A percentile compares a stretch with the other conserved stretches of the same genome.
Evolutionary conservation across 2,113 vertebrate genomes (phyloP).

Genomic region (Lucifuga dentata): DNA sequence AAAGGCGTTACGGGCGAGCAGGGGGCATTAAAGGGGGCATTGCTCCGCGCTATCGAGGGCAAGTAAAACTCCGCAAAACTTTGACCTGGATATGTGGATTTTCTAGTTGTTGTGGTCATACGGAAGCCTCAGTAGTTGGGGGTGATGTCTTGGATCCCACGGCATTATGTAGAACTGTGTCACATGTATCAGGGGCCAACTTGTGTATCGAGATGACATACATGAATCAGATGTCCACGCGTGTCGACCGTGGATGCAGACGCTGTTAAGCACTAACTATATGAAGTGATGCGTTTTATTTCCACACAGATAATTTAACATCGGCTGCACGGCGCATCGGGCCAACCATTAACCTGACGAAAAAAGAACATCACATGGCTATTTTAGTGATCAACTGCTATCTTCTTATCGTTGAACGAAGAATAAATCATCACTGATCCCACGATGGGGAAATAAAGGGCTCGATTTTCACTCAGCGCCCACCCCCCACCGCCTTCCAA

Average conservation of each 20-base stretch:
- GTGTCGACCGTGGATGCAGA: conserved; percentile 51
- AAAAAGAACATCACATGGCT: conserved; percentile 48
- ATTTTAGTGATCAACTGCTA: conserved; percentile 49
- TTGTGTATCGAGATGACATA: conserved; percentile 74
- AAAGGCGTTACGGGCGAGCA: conserved; percentile 86
- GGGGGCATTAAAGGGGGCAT: conserved; percentile 86
- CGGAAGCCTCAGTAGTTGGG: conserved; percentile 39
- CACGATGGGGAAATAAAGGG: conserved; percentile 67
- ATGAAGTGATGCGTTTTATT: conserved; percentile 52
- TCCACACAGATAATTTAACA: conserved; percentile 20
- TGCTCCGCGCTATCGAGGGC: conserved; percentile 80
- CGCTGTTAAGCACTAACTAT: conserved; percentile 49
- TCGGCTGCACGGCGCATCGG: conserved; percentile 48
- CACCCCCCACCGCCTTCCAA: conserved; percentile 7
- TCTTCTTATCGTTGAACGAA: conserved; percentile 26
- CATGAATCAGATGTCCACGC: conserved; percentile 53
- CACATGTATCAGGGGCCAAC: conserved; percentile 69
- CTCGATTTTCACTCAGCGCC: conserved; percentile 34
- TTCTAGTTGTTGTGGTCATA: conserved; percentile 50
- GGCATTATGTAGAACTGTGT: conserved; percentile 70
- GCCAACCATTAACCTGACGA: conserved; percentile 65
- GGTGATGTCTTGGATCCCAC: conserved; percentile 60
- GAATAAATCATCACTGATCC: conserved; percentile 60
- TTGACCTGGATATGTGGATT: conserved; percentile 76
- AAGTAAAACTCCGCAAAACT: conserved; percentile 85